Evolutionary conservation across 1,140 invertebrate genomes (phyloP).

Genomic region (Paralvinella palmiformis): DNA sequence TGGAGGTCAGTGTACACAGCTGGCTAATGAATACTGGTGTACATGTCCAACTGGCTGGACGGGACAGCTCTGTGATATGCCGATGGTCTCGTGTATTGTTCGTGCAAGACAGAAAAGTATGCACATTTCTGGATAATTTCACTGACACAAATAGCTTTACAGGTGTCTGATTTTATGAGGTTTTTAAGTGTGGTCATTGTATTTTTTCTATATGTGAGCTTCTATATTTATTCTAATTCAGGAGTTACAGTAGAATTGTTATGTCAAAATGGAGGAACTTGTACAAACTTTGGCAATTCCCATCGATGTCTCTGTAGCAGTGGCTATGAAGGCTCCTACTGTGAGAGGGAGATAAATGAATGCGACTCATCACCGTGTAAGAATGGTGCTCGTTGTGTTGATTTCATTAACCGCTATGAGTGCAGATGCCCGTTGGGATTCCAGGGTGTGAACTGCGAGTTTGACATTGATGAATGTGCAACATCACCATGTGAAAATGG

Average conservation of each 20-base stretch:
- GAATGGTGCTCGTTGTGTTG: constrained; percentile 22
- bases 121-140: neutral
- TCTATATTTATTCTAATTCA: constrained; percentile 28
- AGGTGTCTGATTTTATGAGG: neutral
- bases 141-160: neutral
- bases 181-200: neutral
- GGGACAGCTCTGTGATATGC: constrained; percentile 85
- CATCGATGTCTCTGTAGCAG: constrained; percentile 16
- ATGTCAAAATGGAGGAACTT: constrained; percentile 24
- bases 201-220: neutral
- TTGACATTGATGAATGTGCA: constrained; percentile 82
- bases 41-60: constrained; percentile 77
- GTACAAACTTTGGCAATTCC: constrained; percentile 15
- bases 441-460: constrained; percentile 81
- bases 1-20: constrained; percentile 63
- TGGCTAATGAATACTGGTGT: constrained; percentile 65
- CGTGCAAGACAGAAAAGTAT: constrained; percentile 70
- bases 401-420: constrained; percentile 17
- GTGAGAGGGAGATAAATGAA: constrained; percentile 19
- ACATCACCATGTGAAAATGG: constrained; percentile 84
- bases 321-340: constrained; percentile 19
- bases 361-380: constrained; percentile 19
- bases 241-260: constrained; percentile 55
- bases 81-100: constrained; percentile 60
- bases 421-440: constrained; percentile 16